Percentiles rank a stretch among this genome's conserved stretches.
Conservation (phyloP, 1,140 invertebrate species). For the Pentalonia nigronervosa region DNA sequence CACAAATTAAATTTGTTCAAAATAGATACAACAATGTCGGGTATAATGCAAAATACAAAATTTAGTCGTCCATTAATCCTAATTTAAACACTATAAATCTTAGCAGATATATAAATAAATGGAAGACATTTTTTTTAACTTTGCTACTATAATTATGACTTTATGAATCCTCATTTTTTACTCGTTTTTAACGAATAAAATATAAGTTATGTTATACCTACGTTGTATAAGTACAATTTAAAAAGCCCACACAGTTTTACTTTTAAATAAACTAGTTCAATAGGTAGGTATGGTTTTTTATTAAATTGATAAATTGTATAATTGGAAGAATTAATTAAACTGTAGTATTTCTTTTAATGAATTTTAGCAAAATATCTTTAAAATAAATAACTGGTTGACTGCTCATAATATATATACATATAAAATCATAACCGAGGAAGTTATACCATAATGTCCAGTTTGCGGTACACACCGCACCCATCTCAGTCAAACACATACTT, state of each 20-base stretch:
- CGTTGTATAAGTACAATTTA: not conserved
- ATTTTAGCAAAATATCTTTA: not conserved
- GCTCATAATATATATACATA: not conserved
- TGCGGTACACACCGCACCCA: no score
- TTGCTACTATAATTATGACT: not conserved
- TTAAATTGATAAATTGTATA: not conserved
- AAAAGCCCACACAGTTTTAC: not conserved
- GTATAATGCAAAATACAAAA: not conserved
- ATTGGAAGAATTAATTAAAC: not conserved
- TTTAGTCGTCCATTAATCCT: not conserved
- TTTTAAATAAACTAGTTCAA: not conserved
- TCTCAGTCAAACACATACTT: no score
- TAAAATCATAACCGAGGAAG: no score
- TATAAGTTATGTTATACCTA: not conserved
- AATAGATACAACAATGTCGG: not conserved
- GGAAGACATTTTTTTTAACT: not conserved
- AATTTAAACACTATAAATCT: constrained; percentile 33
- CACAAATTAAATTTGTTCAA: not conserved
- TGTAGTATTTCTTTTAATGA: no score
- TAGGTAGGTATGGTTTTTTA: not conserved
- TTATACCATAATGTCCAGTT: no score
- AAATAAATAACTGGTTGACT: not conserved
- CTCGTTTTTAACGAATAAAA: not conserved
- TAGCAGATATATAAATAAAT: not conserved
- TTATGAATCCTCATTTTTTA: not conserved